These are phyloP conservation scores for Philereme transversata DNA, from an alignment of 2,888 invertebrate species.

Conservation along the genomic window DNA sequence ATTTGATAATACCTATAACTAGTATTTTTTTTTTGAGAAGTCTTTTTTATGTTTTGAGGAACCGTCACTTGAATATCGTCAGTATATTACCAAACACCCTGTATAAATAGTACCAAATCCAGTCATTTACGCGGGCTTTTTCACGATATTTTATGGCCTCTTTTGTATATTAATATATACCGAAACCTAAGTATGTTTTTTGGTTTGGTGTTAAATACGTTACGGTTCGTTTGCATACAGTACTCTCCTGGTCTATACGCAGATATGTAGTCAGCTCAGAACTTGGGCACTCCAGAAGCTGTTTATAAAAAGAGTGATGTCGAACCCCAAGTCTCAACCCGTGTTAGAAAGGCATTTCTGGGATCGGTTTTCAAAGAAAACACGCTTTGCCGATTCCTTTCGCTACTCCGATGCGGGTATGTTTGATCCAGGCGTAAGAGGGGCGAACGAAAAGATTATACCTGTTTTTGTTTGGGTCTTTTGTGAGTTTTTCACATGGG, in stretches of 20 bases:
- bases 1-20: too few species aligned
- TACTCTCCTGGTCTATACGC: conserved; percentile 15
- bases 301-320: conserved; percentile 49
- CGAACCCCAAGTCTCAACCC: conserved; percentile 48
- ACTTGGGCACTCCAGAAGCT: conserved; percentile 27
- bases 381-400: conserved; percentile 56
- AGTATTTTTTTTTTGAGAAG: too few species aligned
- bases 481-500: conserved; percentile 19
- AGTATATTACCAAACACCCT: too few species aligned
- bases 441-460: conserved; percentile 50
- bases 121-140: too few species aligned
- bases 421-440: conserved; percentile 47
- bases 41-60: too few species aligned
- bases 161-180: too few species aligned
- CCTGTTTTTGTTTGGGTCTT: conserved; percentile 45
- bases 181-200: too few species aligned
- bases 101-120: too few species aligned
- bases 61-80: too few species aligned
- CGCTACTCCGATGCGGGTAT: conserved; percentile 43
- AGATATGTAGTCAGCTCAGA: conserved; percentile 27
- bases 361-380: conserved; percentile 69
- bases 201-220: too few species aligned
- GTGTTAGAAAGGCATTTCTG: conserved; percentile 49
- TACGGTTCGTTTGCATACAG: too few species aligned
- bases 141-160: too few species aligned